These are phyloP conservation scores for Allolobophora icterica DNA, from an alignment of 2,888 invertebrate species.

Conservation along the genomic window DNA sequence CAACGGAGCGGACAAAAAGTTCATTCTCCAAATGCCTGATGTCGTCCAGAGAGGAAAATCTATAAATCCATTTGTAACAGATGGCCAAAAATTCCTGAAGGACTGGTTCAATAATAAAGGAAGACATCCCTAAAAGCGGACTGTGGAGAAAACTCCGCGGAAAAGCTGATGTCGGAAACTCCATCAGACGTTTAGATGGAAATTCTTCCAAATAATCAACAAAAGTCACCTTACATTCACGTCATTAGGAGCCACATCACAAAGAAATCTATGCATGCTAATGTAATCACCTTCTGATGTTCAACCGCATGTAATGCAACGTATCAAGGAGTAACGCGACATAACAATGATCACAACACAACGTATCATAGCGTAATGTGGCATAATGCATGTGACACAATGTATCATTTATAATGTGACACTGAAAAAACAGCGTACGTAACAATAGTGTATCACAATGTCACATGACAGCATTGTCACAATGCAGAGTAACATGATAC, in stretches of 20 bases:
- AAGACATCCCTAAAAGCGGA: constrained; percentile 7
- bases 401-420: not conserved
- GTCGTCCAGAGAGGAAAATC: no score
- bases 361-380: not conserved
- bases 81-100: not conserved
- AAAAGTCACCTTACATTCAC: not conserved
- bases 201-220: constrained; percentile 4
- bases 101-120: not conserved
- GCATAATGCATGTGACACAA: not conserved
- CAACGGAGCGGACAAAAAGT: no score
- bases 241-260: not conserved
- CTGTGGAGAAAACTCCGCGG: not conserved
- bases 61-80: constrained; percentile 13
- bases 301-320: not conserved
- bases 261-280: not conserved
- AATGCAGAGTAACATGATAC: no score
- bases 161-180: not conserved
- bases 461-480: no score
- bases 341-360: not conserved
- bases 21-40: no score
- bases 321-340: not conserved
- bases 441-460: no score
- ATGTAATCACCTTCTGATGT: not conserved
- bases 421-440: no score
- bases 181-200: not conserved